Conservation (phyloP, 2,113 vertebrate genomes). For the Notothenia coriiceps region DNA sequence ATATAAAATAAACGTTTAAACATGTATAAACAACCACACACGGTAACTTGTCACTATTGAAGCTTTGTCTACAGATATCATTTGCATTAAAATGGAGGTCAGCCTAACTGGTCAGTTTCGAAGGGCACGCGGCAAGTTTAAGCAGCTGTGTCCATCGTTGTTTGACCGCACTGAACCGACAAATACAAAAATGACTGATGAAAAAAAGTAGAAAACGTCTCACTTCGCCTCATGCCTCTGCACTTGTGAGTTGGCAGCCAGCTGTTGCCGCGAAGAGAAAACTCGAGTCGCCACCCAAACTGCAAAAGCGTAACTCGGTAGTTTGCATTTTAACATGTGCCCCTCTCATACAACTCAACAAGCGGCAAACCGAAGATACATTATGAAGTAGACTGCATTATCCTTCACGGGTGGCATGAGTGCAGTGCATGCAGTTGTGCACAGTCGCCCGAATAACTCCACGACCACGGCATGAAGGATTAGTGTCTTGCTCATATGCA, state of each 20-base stretch:
- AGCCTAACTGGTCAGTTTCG: neutral
- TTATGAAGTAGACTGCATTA: neutral
- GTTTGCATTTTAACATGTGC: neutral
- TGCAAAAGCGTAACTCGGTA: neutral
- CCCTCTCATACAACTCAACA: neutral
- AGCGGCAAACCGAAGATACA: neutral
- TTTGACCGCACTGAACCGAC: neutral
- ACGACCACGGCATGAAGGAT: constrained; percentile 68
- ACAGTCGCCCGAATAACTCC: constrained; percentile 52
- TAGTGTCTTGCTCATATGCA: constrained; percentile 74
- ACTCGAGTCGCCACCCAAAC: constrained; percentile 45
- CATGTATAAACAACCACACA: neutral
- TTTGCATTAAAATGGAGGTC: constrained; percentile 26
- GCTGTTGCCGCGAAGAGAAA: constrained; percentile 67
- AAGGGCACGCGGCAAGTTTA: constrained; percentile 35
- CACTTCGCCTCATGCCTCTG: constrained; percentile 9
- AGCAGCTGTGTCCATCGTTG: constrained; percentile 14
- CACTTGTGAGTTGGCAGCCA: constrained; percentile 60
- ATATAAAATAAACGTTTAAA: neutral
- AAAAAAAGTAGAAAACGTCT: constrained; percentile 14
- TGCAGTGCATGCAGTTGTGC: constrained; percentile 32
- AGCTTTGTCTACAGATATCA: neutral
- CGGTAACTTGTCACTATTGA: neutral
- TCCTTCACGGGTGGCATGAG: constrained; percentile 6
- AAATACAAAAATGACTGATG: neutral